Evolutionary conservation across 2,888 invertebrate genomes (phyloP).

Genomic region (Epinotia ramella): DNA sequence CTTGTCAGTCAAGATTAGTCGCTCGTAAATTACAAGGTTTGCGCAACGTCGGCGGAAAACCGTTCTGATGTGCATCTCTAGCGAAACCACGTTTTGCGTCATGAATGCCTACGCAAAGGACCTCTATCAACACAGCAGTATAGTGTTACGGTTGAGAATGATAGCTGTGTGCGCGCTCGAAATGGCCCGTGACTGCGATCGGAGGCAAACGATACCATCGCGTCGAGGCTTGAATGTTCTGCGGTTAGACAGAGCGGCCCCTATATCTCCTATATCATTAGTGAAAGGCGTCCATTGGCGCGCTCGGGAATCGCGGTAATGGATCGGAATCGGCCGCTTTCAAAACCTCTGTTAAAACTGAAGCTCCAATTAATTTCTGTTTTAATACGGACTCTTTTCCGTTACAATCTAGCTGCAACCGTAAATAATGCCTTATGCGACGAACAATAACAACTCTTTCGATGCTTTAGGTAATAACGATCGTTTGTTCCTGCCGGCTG

Average conservation of each 20-base stretch:
- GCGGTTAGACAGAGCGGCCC: constrained; percentile 46
- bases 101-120: constrained; percentile 23
- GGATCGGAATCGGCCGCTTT: constrained; percentile 42
- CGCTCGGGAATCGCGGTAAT: constrained; percentile 41
- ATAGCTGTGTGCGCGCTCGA: constrained; percentile 38
- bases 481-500: constrained; percentile 35
- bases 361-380: constrained; percentile 41
- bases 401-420: constrained; percentile 11
- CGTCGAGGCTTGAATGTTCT: constrained; percentile 39
- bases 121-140: constrained; percentile 37
- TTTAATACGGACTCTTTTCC: constrained; percentile 29
- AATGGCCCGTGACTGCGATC: constrained; percentile 30
- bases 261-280: constrained; percentile 46
- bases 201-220: constrained; percentile 42
- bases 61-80: constrained; percentile 9
- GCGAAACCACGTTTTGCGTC: constrained; percentile 25
- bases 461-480: constrained; percentile 32
- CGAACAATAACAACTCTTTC: constrained; percentile 42
- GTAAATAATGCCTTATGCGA: constrained; percentile 39
- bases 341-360: constrained; percentile 31
- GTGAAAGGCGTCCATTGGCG: constrained; percentile 45
- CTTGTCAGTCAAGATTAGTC: constrained; percentile 65
- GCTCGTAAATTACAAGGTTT: constrained; percentile 64
- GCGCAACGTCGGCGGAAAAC: constrained; percentile 51
- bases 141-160: constrained; percentile 27